Conservation (phyloP, 2,888 invertebrate genomes). For the Nomada fabriciana region DNA sequence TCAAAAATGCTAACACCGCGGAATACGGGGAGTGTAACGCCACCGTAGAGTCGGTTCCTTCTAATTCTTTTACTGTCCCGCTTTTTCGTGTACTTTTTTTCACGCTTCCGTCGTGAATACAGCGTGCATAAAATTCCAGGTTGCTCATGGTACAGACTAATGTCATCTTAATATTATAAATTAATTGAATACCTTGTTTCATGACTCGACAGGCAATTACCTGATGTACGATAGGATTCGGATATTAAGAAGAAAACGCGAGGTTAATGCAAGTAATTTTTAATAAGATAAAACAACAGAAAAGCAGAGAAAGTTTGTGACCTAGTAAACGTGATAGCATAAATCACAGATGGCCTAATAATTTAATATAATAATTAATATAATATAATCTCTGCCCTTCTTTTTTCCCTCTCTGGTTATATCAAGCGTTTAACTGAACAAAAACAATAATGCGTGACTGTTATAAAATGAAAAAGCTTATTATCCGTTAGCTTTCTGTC, state of each 20-base stretch:
- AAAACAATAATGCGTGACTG: too few species aligned
- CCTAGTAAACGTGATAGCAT: not conserved
- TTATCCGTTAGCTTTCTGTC: too few species aligned
- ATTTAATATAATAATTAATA: too few species aligned
- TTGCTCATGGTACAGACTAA: not conserved
- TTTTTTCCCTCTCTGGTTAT: too few species aligned
- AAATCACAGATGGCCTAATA: too few species aligned
- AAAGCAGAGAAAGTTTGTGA: not conserved
- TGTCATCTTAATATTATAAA: slow-evolving; percentile 32
- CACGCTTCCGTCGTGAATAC: not conserved
- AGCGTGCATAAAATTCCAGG: slow-evolving; percentile 18
- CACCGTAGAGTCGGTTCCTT: not conserved
- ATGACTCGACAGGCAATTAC: slow-evolving; percentile 6
- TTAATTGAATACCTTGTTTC: slow-evolving; percentile 31
- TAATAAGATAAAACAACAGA: not conserved
- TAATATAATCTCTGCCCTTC: too few species aligned
- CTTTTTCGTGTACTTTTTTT: not conserved
- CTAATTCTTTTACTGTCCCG: not conserved
- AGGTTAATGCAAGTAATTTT: not conserved
- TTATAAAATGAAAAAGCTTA: too few species aligned
- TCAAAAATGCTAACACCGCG: slow-evolving; percentile 56
- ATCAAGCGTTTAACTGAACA: too few species aligned
- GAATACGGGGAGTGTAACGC: slow-evolving; percentile 39
- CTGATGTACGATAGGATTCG: not conserved
- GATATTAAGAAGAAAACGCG: not conserved